A percentile compares a stretch with the other conserved stretches of the same genome.
These are phyloP conservation scores for Eidolon dupreanum DNA, from an alignment of 2,797 vertebrate species.

Conservation along the genomic window DNA sequence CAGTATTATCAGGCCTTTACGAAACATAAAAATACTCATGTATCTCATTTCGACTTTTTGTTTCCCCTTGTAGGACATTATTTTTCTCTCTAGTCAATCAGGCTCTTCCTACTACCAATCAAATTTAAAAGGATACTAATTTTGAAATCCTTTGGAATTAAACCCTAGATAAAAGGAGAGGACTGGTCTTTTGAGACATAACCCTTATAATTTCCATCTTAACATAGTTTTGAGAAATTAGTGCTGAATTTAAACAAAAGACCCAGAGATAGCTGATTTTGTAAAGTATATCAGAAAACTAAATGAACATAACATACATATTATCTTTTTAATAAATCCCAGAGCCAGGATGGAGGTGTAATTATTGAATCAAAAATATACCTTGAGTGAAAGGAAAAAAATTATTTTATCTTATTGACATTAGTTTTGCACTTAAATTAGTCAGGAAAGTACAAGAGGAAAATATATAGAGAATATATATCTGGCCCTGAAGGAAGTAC, in stretches of 20 bases:
- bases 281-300: background rate
- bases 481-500: background rate
- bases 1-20: background rate
- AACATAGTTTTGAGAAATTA: background rate
- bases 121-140: background rate
- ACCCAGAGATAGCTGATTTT: background rate
- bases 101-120: background rate
- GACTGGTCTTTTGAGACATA: background rate
- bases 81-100: background rate
- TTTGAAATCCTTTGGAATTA: constrained; percentile 36
- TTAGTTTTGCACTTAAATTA: background rate
- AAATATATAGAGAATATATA: background rate
- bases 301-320: background rate
- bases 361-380: background rate
- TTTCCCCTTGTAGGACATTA: background rate
- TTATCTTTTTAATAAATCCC: background rate
- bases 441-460: background rate
- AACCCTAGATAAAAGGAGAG: background rate
- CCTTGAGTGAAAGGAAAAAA: background rate
- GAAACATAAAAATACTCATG: background rate
- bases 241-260: constrained; percentile 25
- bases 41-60: background rate
- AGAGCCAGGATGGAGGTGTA: background rate
- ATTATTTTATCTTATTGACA: constrained; percentile 2
- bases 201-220: background rate